Conservation (phyloP, 2,797 vertebrate species). For the Pantherophis alleghaniensis region DNA sequence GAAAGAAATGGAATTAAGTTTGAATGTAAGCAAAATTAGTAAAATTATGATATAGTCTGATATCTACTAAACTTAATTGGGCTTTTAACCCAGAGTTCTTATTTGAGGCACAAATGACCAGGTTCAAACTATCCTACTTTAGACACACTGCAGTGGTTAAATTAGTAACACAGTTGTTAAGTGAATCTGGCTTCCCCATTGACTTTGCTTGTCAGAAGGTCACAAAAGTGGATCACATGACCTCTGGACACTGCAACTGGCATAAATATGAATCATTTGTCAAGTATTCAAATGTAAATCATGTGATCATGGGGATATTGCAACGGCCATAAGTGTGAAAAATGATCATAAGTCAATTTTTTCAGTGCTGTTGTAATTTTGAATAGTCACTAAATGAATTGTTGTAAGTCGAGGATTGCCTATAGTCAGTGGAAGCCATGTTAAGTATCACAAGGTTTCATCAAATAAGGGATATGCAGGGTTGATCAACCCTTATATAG, state of each 20-base stretch:
- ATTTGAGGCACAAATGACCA: background rate
- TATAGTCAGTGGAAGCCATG: background rate
- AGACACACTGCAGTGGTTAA: background rate
- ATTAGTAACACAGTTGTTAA: background rate
- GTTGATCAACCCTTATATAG: background rate
- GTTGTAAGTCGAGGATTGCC: background rate
- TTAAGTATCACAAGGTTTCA: background rate
- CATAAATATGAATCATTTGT: background rate
- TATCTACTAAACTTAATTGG: background rate
- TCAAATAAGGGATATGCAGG: background rate
- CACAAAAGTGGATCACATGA: background rate
- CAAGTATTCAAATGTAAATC: background rate
- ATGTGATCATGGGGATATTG: background rate
- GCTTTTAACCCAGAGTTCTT: background rate
- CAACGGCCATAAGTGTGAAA: background rate
- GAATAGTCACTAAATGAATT: background rate
- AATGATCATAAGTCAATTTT: background rate
- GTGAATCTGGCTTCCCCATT: background rate
- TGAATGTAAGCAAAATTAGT: background rate
- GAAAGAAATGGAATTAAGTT: background rate
- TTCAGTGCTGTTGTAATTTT: background rate
- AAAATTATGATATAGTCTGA: background rate
- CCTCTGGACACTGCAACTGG: background rate
- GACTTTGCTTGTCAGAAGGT: background rate
- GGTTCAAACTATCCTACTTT: background rate